Base-by-base conservation (phyloP, 2,797 vertebrate genomes). In the Tympanoctomys barrerae region DNA sequence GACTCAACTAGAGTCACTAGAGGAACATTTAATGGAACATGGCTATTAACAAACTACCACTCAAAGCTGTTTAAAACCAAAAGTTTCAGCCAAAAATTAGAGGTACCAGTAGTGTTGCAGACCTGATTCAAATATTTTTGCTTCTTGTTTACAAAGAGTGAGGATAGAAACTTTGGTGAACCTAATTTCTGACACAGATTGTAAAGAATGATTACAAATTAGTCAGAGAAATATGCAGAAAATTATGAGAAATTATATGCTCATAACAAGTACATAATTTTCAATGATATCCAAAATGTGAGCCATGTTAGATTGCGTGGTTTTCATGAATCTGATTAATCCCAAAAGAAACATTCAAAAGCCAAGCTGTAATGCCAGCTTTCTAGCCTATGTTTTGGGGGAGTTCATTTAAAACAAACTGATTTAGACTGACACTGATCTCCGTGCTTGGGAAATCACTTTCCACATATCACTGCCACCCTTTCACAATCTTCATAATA, bases 361-460 rank as follows among this genome's bases (percentile, higher is more conserved):
- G 54, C 11, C 22, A 26, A 78, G 19, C 21, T 70, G 61, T 6
- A 46, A 16, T 31, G 24, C 2, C 31, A 5, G 13, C 64, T 49
- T 33, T 59, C 36, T 1, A 19, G 33, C 18, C 36, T 49, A 13
- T 26, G 19, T 4, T 61, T 89, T 78, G 33, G 80, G 61, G 33
- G n/a, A 70, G 8, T 61, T 61, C 26, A 80, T 87, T 49, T 13
- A 19, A 26, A 7, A 33, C 21, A 10, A 61, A 7, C 19, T 10
- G 4, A 5, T 24, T 13, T 1, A 14, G 49, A 33, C 11, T 9
- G 36, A 31, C 2, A 19, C 28, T 46, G n/a, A 8, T 6, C 0
- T 4, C 31, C 18, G 26, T 10, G 33, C 33, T 81, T 88, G 68
- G 18, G 3, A 8, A 14, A 7, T 31, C 16, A 19, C 26, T 75